Conservation (phyloP, 2,797 vertebrate species). For the Passerculus sandwichensis region DNA sequence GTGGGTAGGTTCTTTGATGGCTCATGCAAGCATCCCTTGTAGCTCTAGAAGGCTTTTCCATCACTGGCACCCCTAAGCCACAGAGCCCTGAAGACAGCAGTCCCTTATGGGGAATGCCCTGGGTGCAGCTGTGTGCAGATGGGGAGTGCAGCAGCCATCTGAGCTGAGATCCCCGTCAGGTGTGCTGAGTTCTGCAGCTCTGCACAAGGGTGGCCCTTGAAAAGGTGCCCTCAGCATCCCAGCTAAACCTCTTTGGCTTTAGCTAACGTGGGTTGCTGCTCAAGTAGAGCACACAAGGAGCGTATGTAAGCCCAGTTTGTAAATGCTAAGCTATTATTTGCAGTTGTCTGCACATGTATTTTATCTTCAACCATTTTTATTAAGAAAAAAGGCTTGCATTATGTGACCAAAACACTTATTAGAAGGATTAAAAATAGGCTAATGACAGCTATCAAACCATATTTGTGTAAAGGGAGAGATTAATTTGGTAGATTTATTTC, state of each 20-base stretch:
- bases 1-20: not conserved
- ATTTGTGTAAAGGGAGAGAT: not conserved
- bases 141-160: not conserved
- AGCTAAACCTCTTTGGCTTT: not conserved
- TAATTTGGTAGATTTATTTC: constrained; percentile 31
- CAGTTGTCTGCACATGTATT: not conserved
- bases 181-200: rapidly evolving
- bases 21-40: not conserved
- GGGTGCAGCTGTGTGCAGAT: not conserved
- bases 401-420: not conserved
- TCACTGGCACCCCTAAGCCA: not conserved
- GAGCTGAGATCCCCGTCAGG: rapidly evolving
- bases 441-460: not conserved
- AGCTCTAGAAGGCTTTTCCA: not conserved
- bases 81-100: not conserved
- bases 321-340: not conserved
- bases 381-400: not conserved
- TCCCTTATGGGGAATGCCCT: not conserved
- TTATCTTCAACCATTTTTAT: not conserved
- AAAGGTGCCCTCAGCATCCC: not conserved
- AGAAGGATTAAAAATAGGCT: constrained; percentile 12
- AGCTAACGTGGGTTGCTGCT: not conserved
- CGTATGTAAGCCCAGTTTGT: not conserved
- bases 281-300: not conserved
- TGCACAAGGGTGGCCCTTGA: not conserved